Conservation (phyloP, 2,888 invertebrate species). For the Agrochola macilenta region DNA sequence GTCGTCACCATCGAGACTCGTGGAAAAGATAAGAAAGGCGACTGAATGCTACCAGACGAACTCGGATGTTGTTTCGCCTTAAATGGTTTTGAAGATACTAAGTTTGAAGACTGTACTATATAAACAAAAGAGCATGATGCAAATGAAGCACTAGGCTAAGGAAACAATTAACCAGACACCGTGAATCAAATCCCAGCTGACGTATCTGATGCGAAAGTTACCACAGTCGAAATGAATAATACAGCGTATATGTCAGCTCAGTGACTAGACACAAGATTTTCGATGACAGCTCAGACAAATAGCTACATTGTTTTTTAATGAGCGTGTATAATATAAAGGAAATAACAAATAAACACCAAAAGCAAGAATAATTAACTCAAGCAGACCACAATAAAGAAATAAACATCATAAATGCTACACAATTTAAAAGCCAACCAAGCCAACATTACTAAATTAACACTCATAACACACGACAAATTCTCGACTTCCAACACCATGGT, state of each 20-base stretch:
- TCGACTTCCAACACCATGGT: conserved; percentile 56
- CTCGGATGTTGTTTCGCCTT: conserved; percentile 13
- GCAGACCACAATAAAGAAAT: conserved; percentile 13
- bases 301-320: neutral
- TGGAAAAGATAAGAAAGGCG: conserved; percentile 41
- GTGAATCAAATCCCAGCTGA: too few relatives aligned
- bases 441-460: conserved; percentile 35
- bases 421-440: conserved; percentile 22
- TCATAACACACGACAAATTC: conserved; percentile 31
- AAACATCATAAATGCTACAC: neutral
- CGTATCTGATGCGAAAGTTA: neutral
- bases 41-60: conserved; percentile 8
- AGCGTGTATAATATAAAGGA: neutral
- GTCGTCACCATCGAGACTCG: conserved; percentile 34
- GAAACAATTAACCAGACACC: neutral
- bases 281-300: neutral
- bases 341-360: neutral
- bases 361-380: neutral
- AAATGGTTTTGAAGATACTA: conserved; percentile 28
- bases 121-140: neutral
- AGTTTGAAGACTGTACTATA: neutral
- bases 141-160: neutral
- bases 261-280: neutral
- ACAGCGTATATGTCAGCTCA: too few relatives aligned
- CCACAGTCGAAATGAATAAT: neutral